These are phyloP conservation scores for Chaetura pelagica DNA, from an alignment of 2,113 vertebrate species.

Conservation along the genomic window DNA sequence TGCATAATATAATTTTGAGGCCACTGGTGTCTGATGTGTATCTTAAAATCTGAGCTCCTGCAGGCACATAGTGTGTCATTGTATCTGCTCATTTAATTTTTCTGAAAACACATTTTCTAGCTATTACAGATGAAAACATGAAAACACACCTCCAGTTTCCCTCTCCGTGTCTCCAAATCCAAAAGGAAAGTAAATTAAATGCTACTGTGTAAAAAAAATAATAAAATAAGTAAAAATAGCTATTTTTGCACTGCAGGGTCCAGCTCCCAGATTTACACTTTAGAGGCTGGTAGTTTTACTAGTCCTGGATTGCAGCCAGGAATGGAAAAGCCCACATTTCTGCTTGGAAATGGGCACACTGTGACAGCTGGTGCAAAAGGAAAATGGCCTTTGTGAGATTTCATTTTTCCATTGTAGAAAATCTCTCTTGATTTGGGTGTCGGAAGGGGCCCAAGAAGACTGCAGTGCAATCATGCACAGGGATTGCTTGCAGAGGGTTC, in stretches of 20 bases:
- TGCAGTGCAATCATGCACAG: background rate
- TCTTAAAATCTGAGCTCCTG: conserved; percentile 13
- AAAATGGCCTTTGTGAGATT: background rate
- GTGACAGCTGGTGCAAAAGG: background rate
- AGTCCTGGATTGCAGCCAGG: background rate
- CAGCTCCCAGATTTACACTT: background rate
- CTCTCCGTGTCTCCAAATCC: background rate
- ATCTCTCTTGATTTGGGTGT: background rate
- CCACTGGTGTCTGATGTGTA: conserved; percentile 5
- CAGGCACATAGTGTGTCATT: background rate
- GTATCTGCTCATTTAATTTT: conserved; percentile 15
- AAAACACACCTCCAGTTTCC: background rate
- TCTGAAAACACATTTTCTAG: background rate
- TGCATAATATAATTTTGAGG: conserved; percentile 24
- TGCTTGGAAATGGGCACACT: background rate
- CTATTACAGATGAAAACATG: background rate
- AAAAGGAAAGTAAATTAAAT: background rate
- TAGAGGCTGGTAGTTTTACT: background rate
- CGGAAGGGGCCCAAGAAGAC: background rate
- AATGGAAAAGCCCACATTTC: background rate
- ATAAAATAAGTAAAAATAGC: background rate
- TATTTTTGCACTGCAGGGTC: background rate
- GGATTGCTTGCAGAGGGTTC: background rate
- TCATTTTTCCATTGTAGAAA: background rate
- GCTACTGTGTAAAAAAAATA: background rate